Percentiles rank a stretch among this genome's conserved stretches.
Evolutionary conservation across 2,797 vertebrate genomes (phyloP).

Genomic region (Spinibarbus caldwelli): DNA sequence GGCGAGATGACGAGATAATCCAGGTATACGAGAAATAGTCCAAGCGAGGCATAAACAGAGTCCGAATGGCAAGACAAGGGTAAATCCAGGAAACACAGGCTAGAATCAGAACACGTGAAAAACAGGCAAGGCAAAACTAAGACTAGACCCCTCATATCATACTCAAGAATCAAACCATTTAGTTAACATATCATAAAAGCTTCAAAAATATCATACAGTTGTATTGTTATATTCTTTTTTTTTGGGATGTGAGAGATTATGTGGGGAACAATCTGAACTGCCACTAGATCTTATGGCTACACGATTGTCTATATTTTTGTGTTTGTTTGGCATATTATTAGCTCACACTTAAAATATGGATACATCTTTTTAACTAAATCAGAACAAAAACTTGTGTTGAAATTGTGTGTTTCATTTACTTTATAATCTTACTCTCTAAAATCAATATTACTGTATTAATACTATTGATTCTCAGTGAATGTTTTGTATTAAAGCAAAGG

Average conservation of each 20-base stretch:
- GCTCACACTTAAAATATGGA: background rate
- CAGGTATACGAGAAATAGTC: too few relatives aligned
- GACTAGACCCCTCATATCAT: too few relatives aligned
- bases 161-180: background rate
- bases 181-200: background rate
- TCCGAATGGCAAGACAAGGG: too few relatives aligned
- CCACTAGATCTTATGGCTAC: background rate
- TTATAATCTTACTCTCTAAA: background rate
- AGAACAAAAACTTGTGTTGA: background rate
- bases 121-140: too few relatives aligned
- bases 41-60: too few relatives aligned
- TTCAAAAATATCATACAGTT: too few relatives aligned
- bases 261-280: background rate
- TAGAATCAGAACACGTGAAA: too few relatives aligned
- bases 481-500: background rate
- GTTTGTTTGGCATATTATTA: background rate
- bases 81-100: too few relatives aligned
- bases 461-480: background rate
- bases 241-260: background rate
- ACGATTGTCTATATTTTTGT: background rate
- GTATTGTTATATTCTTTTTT: background rate
- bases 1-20: too few relatives aligned
- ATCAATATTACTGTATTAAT: background rate
- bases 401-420: background rate
- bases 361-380: background rate